Evolutionary conservation across 2,888 invertebrate species (phyloP).

Genomic region (Cylindroiulus punctatus): DNA sequence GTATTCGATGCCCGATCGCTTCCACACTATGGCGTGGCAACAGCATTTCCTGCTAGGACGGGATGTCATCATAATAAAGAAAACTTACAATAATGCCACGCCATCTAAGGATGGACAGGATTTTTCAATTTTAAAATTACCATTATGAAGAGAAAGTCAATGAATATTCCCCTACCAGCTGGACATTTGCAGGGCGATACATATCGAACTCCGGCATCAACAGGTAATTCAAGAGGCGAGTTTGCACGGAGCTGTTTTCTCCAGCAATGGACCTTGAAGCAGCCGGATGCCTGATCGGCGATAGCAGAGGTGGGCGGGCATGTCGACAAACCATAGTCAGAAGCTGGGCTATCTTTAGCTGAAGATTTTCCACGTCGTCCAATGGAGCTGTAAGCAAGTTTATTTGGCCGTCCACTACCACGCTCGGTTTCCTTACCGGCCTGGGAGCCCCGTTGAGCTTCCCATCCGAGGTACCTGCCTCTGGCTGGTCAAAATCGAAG

Average conservation of each 20-base stretch:
- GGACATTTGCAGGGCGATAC: background rate
- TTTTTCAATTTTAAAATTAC: no score
- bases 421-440: background rate
- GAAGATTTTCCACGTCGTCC: background rate
- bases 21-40: no score
- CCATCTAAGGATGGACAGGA: no score
- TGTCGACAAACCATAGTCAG: background rate
- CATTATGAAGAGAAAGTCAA: no score
- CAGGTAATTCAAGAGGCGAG: background rate
- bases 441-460: background rate
- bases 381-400: background rate
- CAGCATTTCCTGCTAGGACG: no score
- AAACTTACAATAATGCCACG: no score
- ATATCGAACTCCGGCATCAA: background rate
- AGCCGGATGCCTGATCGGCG: conserved; percentile 22
- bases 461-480: background rate
- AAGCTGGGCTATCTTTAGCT: background rate
- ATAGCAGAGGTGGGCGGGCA: conserved; percentile 16
- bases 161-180: background rate
- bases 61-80: no score
- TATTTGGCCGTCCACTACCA: background rate
- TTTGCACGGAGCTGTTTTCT: background rate
- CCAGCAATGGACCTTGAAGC: background rate
- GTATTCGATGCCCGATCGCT: no score
- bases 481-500: background rate